Evolutionary conservation across 2,113 vertebrate species (phyloP), one percentile per base, ranked within the genome.

Genomic region (Elachura formosa): DNA sequence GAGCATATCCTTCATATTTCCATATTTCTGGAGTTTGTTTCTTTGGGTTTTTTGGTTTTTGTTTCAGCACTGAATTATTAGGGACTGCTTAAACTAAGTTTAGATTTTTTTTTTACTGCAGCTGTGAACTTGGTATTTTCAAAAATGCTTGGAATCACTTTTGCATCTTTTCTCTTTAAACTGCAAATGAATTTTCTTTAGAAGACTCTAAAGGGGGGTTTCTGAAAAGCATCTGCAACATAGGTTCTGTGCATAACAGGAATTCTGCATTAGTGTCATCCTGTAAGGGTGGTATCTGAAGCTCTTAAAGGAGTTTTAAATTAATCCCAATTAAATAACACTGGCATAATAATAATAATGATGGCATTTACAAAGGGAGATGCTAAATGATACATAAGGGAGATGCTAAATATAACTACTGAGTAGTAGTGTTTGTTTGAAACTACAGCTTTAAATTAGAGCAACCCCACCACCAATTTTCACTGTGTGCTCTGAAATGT

Each of bases 381-480:
- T 84, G 62, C 46, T 77, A 79, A 61, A 62, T 86, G 54, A 84
- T 91, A 48, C 84, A 23, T 80, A 49, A 86, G 90, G 84, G 68
- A 93, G 59, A 48, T 92, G 64, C 76, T 94, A 91, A 96, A 89
- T 94, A 80, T 69, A 87, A 74, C 73, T 72, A 34, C n/a, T 86
- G 62, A 79, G 77, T 55, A 75, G 77, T 84, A 69, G 34, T 82
- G 51, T 40, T 88, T 95, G 48, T 84, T 91, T 93, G 87, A 96
- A 87, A 87, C 41, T 62, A 13, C 52, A 31, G 34, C 51, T 92
- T 48, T 33, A 83, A 83, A 80, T 86, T 82, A 64, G 84, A 95
- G 62, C 49, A 64, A 31, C 25, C 16, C 52, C 52, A 76, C 10
- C 26, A 52, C 49, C 48, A 45, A n/a, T 73, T 89, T 69, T 49